Base-by-base conservation (phyloP, 1,140 invertebrate genomes). In the Drosophila sucinea region DNA sequence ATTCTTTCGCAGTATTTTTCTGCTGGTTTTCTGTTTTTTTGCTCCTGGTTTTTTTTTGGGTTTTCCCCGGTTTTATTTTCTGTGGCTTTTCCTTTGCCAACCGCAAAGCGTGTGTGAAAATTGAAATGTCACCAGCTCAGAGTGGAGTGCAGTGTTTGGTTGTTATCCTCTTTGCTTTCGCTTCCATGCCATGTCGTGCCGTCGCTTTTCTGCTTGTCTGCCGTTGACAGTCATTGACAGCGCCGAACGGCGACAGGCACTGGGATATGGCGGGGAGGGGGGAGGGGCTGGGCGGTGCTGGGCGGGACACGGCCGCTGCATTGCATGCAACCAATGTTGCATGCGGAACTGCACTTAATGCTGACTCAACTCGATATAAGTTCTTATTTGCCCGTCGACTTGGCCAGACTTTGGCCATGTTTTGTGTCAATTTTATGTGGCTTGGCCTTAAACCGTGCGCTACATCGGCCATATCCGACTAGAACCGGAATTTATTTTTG, bases 221-320 rank as follows among this genome's bases (percentile, higher is more conserved):
- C 70, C 70, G 77, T 67, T 89, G 83, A 87, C 83, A 87, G 84
- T 87, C 83, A 87, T 87, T 87, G 83, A 87, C 83, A 89, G 81
- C 71, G 65, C 67, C 64, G 57, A 58, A 67, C 8, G n/a, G 58
- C 30, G 10, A 41, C 30, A 29, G 51, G 56, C 23, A 27, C 44
- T 27, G 44, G 25, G 44, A 51, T 51, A 51, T 51, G 44, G 27
- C 2, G 11, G 25, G 27, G 11, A 35, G 1, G 3, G 27, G 4
- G 8, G 1, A n/a, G n/a, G n/a, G n/a, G n/a, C n/a, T n/a, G 11
- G 44, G 29, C 11, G 3, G 25, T n/a, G 29, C 3, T 54, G 35
- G 23, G 6, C n/a, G 23, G 17, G 17, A 0, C 17, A 17, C 17
- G 17, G 0, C 60, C 69, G 77, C 41, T 55, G 74, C 62, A 70